A percentile compares a stretch with the other conserved stretches of the same genome.
Conservation (phyloP, 2,113 vertebrate genomes). For the Otis tarda region DNA sequence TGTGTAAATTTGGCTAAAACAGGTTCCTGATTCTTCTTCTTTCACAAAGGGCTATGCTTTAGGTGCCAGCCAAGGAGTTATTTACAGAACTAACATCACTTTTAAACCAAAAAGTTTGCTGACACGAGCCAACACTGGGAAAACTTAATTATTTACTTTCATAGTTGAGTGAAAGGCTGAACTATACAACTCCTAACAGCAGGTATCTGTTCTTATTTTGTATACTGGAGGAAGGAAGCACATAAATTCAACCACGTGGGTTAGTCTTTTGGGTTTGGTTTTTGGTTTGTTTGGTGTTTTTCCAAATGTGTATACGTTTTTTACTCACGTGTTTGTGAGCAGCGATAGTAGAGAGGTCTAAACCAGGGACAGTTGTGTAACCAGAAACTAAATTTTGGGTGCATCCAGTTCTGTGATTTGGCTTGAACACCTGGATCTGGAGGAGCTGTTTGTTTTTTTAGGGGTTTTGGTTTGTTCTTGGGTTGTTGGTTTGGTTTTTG, state of each 20-base stretch:
- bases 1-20: background rate
- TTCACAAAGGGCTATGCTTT: background rate
- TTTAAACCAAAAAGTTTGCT: background rate
- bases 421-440: background rate
- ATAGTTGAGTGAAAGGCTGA: background rate
- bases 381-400: background rate
- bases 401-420: background rate
- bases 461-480: background rate
- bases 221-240: background rate
- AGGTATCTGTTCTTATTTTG: background rate
- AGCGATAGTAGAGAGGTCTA: background rate
- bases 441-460: background rate
- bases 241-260: background rate
- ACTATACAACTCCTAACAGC: background rate
- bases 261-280: background rate
- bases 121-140: background rate
- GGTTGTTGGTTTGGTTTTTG: background rate
- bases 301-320: accelerated
- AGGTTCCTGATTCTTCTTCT: background rate
- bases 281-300: background rate
- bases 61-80: background rate
- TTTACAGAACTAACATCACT: background rate
- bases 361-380: background rate
- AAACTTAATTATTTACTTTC: background rate
- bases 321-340: background rate